phyloP scores from a whole-genome alignment of 2,113 vertebrate species.

The Tautogolabrus adspersus region DNA sequence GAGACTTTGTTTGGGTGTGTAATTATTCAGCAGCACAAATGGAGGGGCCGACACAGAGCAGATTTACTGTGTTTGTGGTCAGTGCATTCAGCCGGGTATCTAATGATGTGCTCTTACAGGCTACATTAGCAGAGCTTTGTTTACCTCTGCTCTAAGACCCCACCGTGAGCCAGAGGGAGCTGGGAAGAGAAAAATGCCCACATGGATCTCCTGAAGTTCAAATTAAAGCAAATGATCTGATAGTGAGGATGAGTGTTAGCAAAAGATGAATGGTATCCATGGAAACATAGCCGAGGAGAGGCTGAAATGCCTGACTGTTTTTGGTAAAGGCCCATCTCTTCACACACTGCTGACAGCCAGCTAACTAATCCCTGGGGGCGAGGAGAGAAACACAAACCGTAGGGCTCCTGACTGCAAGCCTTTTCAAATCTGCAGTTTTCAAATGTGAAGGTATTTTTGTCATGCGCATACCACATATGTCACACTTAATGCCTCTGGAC shows the following conservation, averaged over 20 bases:
- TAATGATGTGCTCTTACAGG: constrained; percentile 74
- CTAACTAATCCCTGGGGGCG: too few relatives aligned
- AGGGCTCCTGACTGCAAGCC: too few relatives aligned
- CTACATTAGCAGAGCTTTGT: constrained; percentile 71
- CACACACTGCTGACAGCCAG: too few relatives aligned
- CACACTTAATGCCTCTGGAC: too few relatives aligned
- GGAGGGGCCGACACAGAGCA: constrained; percentile 32
- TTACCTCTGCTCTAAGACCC: constrained; percentile 62
- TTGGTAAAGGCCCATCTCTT: too few relatives aligned
- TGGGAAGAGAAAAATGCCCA: not conserved
- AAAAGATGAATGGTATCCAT: constrained; percentile 48
- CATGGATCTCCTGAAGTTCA: constrained; percentile 12
- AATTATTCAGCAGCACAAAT: constrained; percentile 72
- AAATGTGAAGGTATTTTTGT: too few relatives aligned
- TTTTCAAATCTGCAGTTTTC: too few relatives aligned
- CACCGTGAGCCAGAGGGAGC: not conserved
- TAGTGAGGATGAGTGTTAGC: constrained; percentile 5
- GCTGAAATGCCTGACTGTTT: too few relatives aligned
- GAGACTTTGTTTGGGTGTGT: constrained; percentile 63
- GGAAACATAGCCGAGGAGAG: too few relatives aligned
- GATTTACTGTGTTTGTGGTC: constrained; percentile 72
- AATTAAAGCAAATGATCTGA: constrained; percentile 67
- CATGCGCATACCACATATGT: too few relatives aligned
- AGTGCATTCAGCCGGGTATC: constrained; percentile 58
- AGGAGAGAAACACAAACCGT: too few relatives aligned